Conservation (phyloP, 2,888 invertebrate genomes). For the Lycocerus yunnanus region DNA sequence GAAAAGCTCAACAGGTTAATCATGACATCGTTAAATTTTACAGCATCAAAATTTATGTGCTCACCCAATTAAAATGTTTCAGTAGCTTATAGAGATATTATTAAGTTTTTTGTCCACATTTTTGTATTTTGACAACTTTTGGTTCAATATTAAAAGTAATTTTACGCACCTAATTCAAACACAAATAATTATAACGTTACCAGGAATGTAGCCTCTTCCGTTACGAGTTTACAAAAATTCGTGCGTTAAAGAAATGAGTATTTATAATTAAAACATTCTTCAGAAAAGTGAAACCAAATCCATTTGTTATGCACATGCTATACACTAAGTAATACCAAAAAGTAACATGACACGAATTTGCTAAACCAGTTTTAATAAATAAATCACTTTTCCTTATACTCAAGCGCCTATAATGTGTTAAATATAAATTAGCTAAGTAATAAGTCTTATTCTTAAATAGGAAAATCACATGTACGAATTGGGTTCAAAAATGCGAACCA, state of each 20-base stretch:
- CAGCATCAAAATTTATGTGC: neutral
- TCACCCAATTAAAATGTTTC: neutral
- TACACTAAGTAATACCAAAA: neutral
- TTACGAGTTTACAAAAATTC: neutral
- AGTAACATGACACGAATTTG: slow-evolving; percentile 8
- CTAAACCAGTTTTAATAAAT: slow-evolving; percentile 7
- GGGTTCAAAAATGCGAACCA: neutral
- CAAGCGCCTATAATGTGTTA: slow-evolving; percentile 9
- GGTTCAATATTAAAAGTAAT: neutral
- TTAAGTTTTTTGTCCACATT: neutral
- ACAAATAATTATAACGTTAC: neutral
- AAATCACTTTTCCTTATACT: slow-evolving; percentile 13
- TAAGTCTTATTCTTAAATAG: slow-evolving; percentile 3
- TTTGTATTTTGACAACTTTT: neutral
- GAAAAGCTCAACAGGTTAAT: neutral
- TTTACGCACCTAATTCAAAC: neutral
- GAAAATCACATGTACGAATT: neutral
- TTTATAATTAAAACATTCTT: slow-evolving; percentile 2
- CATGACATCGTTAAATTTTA: neutral
- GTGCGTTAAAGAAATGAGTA: neutral
- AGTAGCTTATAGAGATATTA: neutral
- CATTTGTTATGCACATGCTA: slow-evolving; percentile 16
- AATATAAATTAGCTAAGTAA: slow-evolving; percentile 4
- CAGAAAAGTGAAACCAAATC: slow-evolving; percentile 12
- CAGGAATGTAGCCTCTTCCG: neutral